Conservation (phyloP, 2,797 vertebrate genomes). For the Tinamus major region DNA sequence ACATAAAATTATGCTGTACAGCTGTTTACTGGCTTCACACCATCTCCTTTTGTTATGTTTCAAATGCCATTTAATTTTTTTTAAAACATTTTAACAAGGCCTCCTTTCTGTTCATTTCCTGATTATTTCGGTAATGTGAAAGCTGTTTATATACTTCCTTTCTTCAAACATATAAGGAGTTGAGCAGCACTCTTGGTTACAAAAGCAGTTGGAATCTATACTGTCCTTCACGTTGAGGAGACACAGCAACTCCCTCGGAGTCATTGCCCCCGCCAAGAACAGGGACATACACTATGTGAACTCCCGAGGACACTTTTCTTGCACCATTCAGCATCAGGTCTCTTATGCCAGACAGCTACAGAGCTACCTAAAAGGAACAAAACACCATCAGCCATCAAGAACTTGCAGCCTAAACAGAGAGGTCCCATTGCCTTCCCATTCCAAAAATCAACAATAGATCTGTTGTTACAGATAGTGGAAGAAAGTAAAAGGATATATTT, state of each 20-base stretch:
- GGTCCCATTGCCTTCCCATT: background rate
- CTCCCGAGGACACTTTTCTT: background rate
- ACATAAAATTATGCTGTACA: fast-evolving
- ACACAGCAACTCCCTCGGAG: fast-evolving
- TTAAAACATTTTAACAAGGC: background rate
- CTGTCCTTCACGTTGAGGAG: fast-evolving
- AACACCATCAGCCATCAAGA: background rate
- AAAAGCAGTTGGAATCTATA: background rate
- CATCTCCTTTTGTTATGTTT: background rate
- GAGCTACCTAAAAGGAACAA: background rate
- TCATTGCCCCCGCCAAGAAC: fast-evolving
- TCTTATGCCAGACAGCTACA: fast-evolving
- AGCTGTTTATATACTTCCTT: constrained; percentile 46
- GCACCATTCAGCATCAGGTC: background rate
- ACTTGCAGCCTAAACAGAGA: background rate
- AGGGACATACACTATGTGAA: fast-evolving
- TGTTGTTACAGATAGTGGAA: background rate
- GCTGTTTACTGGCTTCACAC: background rate
- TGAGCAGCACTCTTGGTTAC: background rate
- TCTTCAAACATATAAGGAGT: background rate
- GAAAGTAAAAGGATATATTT: background rate
- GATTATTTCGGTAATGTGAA: constrained; percentile 17
- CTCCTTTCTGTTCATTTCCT: constrained; percentile 45
- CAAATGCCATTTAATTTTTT: background rate
- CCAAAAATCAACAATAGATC: background rate